Evolutionary conservation across 1,140 invertebrate genomes (phyloP), one percentile per base, ranked within the genome.

Genomic region (Drosophila arawakana): DNA sequence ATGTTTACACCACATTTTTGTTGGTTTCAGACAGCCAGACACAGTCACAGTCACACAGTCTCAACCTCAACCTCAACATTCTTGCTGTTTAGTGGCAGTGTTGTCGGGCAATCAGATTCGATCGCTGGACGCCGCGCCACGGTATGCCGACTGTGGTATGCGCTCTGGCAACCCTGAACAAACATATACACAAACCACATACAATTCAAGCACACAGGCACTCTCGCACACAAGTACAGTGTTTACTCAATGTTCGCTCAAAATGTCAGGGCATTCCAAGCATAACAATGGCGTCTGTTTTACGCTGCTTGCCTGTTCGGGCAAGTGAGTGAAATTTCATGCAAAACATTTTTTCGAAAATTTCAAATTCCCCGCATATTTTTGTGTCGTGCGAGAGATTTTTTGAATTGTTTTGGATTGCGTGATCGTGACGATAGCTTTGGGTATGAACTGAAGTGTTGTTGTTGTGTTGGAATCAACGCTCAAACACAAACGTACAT

Each of bases 241-340:
- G 49, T n/a, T 50, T 52, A n/a, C 58, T 52, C 76, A 77, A 47
- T 63, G 61, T 54, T 21, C 58, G 70, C 71, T 80, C 65, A 73
- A 84, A 30, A 61, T 83, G 69, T 70, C 58, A 75, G 62, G 63
- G 72, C 82, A 86, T 86, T 86, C 82, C 82, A 79, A 73, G 69
- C 82, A 86, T 86, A 88, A 81, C 82, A 62, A 80, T 81, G 65
- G 60, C 78, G 83, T 88, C 83, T 80, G 79, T 73, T 82, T 77
- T 55, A 55, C 78, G 79, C 82, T 86, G 82, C 25, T 86, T 65
- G 83, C 82, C 82, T 86, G 82, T 86, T 86, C 82, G 69, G 79
- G 83, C 76, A 76, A 78, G 76, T 88, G 84, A 89, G 81, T 91
- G 89, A 89, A 85, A 89, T 91, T 85, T 84, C 84, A 91, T 91